phyloP scores from a whole-genome alignment of 1,140 invertebrate genomes.

The Yoshiicerus persimilis region DNA sequence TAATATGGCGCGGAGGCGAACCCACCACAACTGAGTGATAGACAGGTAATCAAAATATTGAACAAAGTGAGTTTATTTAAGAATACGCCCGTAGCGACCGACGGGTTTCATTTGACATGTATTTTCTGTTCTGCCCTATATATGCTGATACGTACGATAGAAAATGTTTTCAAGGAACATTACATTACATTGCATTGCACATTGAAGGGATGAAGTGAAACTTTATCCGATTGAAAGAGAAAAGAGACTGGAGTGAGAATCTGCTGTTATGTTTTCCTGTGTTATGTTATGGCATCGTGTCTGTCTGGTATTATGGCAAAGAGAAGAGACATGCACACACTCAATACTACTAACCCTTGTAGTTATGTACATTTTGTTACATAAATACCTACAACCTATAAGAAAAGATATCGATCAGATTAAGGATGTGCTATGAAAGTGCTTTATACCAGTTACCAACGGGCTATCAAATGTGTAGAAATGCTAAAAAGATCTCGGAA shows the following conservation, averaged over 20 bases:
- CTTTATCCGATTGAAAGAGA: background rate
- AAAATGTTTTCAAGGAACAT: background rate
- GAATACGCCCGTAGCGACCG: background rate
- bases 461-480: conserved; percentile 17
- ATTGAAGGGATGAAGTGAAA: background rate
- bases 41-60: conserved; percentile 14
- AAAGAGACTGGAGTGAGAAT: background rate
- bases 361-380: background rate
- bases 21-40: background rate
- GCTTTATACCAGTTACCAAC: background rate
- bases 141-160: no score
- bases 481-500: conserved; percentile 11
- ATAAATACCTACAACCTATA: background rate
- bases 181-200: background rate
- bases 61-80: background rate
- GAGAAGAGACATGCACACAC: background rate
- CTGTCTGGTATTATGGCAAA: background rate
- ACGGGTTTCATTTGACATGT: background rate
- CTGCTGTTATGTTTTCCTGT: background rate
- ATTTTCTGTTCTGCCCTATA: background rate
- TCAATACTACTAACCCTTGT: background rate
- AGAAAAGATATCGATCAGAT: background rate
- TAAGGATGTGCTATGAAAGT: background rate
- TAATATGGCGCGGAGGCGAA: background rate
- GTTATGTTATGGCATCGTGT: background rate